These are phyloP conservation scores for Dipodomys stephensi DNA, from an alignment of 2,113 vertebrate genomes.

Conservation along the genomic window DNA sequence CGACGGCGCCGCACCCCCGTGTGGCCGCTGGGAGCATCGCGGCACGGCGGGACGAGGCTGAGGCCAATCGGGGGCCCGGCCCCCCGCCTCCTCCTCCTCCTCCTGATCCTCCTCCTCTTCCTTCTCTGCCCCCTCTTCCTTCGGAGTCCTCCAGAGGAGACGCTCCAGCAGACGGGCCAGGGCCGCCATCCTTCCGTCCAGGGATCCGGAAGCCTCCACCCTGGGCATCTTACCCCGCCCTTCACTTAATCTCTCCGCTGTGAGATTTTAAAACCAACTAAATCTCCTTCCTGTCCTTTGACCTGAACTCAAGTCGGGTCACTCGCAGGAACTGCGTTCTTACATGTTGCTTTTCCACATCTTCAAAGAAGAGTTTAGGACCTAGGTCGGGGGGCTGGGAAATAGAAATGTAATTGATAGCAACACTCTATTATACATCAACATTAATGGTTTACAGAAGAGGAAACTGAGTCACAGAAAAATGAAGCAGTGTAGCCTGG, in stretches of 20 bases:
- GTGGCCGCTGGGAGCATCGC: conserved; percentile 84
- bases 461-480: conserved; percentile 44
- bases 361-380: not conserved
- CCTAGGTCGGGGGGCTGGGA: not conserved
- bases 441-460: not conserved
- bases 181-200: conserved; percentile 34
- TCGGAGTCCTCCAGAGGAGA: not conserved
- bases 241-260: conserved; percentile 40
- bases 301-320: conserved; percentile 4
- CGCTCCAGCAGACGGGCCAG: conserved; percentile 5
- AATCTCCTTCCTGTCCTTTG: conserved; percentile 61
- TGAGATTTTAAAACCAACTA: conserved; percentile 58
- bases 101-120: not conserved
- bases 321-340: not conserved
- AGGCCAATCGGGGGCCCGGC: not conserved
- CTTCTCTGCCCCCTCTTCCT: not conserved
- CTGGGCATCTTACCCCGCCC: no score
- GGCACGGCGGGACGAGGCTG: conserved; percentile 84
- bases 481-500: not conserved
- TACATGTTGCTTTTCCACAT: not conserved
- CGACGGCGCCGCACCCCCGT: conserved; percentile 82
- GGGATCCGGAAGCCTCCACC: conserved; percentile 9
- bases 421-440: not conserved
- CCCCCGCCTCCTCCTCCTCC: not conserved
- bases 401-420: not conserved